Evolutionary conservation across 2,113 vertebrate genomes (phyloP), one percentile per base, ranked within the genome.

Genomic region (Mustela lutreola): DNA sequence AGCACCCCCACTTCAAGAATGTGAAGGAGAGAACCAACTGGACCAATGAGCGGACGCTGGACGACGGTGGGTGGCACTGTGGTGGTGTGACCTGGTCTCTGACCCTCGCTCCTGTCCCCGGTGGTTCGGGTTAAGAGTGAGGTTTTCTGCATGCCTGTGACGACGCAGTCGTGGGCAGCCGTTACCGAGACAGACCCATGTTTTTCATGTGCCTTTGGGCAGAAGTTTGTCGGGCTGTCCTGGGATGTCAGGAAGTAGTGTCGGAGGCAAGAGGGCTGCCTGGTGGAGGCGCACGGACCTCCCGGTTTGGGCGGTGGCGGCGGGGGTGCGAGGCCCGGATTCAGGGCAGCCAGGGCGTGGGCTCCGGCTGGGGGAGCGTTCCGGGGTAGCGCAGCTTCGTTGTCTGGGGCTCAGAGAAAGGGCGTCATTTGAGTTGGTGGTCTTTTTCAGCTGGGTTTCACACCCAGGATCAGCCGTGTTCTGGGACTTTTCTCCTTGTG

Each of bases 21-120:
- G 99, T 99, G 60, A 99, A 99, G 98, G 99, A 99, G 97, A 99
- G 99, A 97, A 99, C 99, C 97, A 99, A 99, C 99, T 99, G 99
- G 99, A 99, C 99, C 71, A 99, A 99, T 15, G 99, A 99, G 97
- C 99, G 99, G 97, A 99, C 99, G 1, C 99, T 99, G 98, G 99
- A 99, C 73, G 99, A 99, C 0, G 99, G 99, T 99, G 96, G 98
- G 99, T 97, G 73, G 4, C 18, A 0, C 11, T 50, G 48, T 16
- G 6, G 48, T 6, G 48, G 28, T 10, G 48, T 19, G 45, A 79
- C 18, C 31, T 2, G 10, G 76, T n/a, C 76, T 53, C 4, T 19
- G 7, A 10, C 4, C 80, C 11, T 78, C 2, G 11, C 39, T 45
- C 22, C 60, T 2, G 1, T 14, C 14, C 78, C n/a, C 33, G 0